phyloP scores from a whole-genome alignment of 2,888 invertebrate species.

The Acleris holmiana region DNA sequence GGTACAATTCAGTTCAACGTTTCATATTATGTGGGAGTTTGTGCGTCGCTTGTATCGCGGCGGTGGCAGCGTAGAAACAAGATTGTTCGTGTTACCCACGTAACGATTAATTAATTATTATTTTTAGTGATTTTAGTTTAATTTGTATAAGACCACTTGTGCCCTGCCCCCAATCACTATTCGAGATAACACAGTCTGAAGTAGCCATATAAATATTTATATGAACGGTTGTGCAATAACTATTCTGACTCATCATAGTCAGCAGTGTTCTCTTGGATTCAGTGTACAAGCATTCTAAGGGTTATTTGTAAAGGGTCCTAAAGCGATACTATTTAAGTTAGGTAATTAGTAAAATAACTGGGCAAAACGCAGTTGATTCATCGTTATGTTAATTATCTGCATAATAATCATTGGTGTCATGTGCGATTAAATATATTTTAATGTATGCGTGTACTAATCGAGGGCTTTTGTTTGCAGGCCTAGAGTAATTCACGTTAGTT shows the following conservation, averaged over 20 bases:
- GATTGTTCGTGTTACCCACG: conserved; percentile 6
- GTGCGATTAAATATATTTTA: conserved; percentile 30
- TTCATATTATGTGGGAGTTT: conserved; percentile 10
- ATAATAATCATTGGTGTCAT: conserved; percentile 31
- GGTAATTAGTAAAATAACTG: conserved; percentile 13
- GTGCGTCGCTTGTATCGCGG: conserved; percentile 4
- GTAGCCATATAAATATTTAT: too few relatives aligned
- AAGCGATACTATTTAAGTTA: conserved; percentile 22
- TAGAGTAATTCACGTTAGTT: conserved; percentile 71
- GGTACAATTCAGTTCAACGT: conserved; percentile 29
- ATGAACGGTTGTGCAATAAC: too few relatives aligned
- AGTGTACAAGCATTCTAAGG: neutral
- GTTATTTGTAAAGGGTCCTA: conserved; percentile 6
- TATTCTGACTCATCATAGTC: too few relatives aligned
- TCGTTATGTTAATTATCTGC: conserved; percentile 27
- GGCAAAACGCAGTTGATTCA: conserved; percentile 21
- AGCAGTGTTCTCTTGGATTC: too few relatives aligned
- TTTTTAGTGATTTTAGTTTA: neutral
- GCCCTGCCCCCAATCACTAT: too few relatives aligned
- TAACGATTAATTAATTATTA: neutral
- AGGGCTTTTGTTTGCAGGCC: conserved; percentile 65
- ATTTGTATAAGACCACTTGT: neutral
- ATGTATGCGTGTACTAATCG: conserved; percentile 31
- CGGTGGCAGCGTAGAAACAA: conserved; percentile 11
- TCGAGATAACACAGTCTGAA: too few relatives aligned